A percentile compares a stretch with the other conserved stretches of the same genome.
Conservation (phyloP, 2,113 vertebrate genomes). For the Cisticola juncidis region DNA sequence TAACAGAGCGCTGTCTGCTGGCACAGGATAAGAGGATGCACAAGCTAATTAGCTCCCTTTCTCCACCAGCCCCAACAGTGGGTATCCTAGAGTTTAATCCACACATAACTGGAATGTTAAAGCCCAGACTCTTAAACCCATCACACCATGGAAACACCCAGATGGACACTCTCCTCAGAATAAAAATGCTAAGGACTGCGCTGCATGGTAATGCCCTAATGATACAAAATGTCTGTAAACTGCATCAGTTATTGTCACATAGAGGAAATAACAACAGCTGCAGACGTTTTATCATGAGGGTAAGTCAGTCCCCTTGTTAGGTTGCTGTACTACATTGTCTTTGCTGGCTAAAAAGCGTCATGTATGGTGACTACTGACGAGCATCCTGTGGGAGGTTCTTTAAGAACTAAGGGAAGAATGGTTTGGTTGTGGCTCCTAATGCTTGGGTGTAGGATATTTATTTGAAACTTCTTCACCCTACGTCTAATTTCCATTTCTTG, state of each 20-base stretch:
- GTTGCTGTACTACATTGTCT: background rate
- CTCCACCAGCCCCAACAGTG: background rate
- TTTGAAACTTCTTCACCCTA: background rate
- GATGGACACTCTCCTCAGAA: background rate
- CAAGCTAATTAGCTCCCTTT: background rate
- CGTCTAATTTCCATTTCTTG: background rate
- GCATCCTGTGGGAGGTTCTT: background rate
- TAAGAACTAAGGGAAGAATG: background rate
- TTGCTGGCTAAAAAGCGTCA: fast-evolving
- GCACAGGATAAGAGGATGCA: background rate
- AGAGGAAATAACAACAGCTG: background rate
- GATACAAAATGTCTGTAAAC: background rate
- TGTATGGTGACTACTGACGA: background rate
- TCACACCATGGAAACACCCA: background rate
- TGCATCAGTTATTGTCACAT: background rate
- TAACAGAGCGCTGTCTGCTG: background rate
- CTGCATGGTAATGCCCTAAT: background rate
- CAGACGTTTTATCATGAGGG: background rate
- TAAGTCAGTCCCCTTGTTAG: background rate
- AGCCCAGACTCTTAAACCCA: background rate
- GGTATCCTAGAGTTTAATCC: conserved; percentile 40
- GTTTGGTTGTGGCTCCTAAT: background rate
- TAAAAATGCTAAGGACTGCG: background rate
- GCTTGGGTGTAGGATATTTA: background rate
- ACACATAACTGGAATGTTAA: background rate